A percentile compares a stretch with the other conserved stretches of the same genome.
Evolutionary conservation across 2,888 invertebrate species (phyloP).

Genomic region (Yponomeuta cagnagella): DNA sequence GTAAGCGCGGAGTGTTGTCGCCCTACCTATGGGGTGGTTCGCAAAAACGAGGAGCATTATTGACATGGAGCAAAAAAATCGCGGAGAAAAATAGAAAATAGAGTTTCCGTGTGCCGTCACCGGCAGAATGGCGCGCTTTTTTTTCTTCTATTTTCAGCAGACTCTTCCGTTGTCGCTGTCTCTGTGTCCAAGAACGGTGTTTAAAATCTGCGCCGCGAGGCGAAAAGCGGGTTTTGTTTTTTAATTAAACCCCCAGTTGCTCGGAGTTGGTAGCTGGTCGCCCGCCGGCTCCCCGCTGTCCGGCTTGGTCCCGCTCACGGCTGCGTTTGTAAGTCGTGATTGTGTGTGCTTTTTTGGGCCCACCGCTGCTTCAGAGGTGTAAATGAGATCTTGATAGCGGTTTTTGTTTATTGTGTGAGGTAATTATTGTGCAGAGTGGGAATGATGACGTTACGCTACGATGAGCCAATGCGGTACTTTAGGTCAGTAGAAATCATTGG

Average conservation of each 20-base stretch:
- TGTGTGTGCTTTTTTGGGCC: conserved; percentile 6
- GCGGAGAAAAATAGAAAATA: conserved; percentile 49
- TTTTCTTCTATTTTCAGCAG: conserved; percentile 36
- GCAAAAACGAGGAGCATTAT: conserved; percentile 20
- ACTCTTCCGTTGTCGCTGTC: conserved; percentile 38
- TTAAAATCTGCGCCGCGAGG: conserved; percentile 10
- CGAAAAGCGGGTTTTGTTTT: conserved; percentile 10
- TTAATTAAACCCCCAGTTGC: conserved; percentile 7
- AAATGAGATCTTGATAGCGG: not conserved
- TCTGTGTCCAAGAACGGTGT: conserved; percentile 6
- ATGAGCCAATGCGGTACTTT: too few relatives aligned
- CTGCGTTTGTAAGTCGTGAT: not conserved
- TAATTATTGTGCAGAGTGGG: not conserved
- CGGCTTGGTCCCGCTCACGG: not conserved
- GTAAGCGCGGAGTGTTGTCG: conserved; percentile 34
- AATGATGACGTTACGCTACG: not conserved
- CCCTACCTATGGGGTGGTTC: conserved; percentile 13
- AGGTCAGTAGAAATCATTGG: too few relatives aligned
- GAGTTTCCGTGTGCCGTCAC: conserved; percentile 19
- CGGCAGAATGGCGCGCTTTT: conserved; percentile 55
- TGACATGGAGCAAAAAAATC: conserved; percentile 34
- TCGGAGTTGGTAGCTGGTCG: conserved; percentile 6
- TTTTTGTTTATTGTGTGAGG: not conserved
- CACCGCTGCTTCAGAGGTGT: not conserved
- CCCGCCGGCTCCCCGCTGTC: not conserved